Evolutionary conservation across 2,888 invertebrate genomes (phyloP).

Genomic region (Heliconius hortense): DNA sequence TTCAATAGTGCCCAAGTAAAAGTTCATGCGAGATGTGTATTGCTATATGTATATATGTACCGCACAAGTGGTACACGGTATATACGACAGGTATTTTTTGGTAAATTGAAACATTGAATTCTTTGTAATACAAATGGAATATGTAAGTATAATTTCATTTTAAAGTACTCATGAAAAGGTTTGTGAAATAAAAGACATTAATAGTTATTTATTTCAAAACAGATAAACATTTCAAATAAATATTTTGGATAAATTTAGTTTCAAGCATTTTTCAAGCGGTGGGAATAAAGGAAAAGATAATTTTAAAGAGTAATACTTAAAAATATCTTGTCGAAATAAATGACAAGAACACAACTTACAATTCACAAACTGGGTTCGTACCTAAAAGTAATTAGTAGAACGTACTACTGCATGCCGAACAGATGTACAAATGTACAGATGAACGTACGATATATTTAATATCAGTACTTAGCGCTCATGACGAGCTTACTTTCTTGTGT

Average conservation of each 20-base stretch:
- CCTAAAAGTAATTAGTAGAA: constrained; percentile 38
- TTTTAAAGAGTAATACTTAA: not conserved
- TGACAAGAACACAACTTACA: constrained; percentile 28
- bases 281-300: not conserved
- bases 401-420: constrained; percentile 52
- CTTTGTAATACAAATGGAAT: constrained; percentile 1
- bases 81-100: not conserved
- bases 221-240: not conserved
- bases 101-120: not conserved
- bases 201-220: not conserved
- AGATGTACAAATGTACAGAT: too few relatives aligned
- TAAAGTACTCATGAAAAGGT: not conserved
- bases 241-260: not conserved
- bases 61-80: not conserved
- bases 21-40: constrained; percentile 21
- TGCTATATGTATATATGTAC: not conserved
- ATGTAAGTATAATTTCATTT: not conserved
- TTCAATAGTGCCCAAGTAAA: constrained; percentile 7
- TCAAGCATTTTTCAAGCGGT: constrained; percentile 24
- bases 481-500: constrained; percentile 39
- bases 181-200: not conserved
- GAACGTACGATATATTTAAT: constrained; percentile 39
- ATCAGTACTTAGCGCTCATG: constrained; percentile 57
- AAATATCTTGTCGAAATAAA: constrained; percentile 2
- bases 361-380: constrained; percentile 26